Evolutionary conservation across 30 jellyfish, hydroid and myxozoan genomes (phyloP), one percentile per base, ranked within the genome.

Genomic region (Morbakka virulenta): DNA sequence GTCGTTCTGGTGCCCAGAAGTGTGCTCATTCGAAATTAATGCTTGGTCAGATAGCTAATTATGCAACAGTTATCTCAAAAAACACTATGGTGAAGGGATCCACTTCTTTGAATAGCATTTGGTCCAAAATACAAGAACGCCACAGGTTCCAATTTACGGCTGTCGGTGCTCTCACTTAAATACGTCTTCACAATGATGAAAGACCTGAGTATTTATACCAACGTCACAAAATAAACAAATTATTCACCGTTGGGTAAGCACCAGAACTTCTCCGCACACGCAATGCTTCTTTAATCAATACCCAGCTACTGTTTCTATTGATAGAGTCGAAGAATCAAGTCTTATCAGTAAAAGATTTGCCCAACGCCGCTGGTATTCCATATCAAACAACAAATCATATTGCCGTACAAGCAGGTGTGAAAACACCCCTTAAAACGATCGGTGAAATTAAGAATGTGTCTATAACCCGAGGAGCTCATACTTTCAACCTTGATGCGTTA

Each of bases 161-260:
- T 17, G 78, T 3, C 79, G 50, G 11, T 71, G 83, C 51, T n/a
- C 47, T 74, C 22, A 23, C 66, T 23, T 27, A 74, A 1, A 72
- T n/a, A 74, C 83, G 30, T 1, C 21, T 74, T 4, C 4, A 53
- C n/a, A 4, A 31, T 2, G 83, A 29, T 14, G 86, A 74, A 52
- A 35, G 86, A 23, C 86, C 86, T 17, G 86, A 74, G 29, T 83
- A 50, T 83, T 36, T 74, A 26, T 74, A 74, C 83, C 86, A 53
- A 27, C 83, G 86, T 41, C 17, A 41, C 57, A 41, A 41, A 41
- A 6, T 17, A 9, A 41, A 41, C 57, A 41, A 41, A 41, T 41
- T 41, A 41, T 41, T 41, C 57, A 41, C 17, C 9, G 57, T 17
- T 6, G 57, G 13, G 17, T 41, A 9, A 41, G 17, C 17, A 41